A percentile compares a stretch with the other conserved stretches of the same genome.
Conservation (phyloP, 2,113 vertebrate species). For the Chionis minor region DNA sequence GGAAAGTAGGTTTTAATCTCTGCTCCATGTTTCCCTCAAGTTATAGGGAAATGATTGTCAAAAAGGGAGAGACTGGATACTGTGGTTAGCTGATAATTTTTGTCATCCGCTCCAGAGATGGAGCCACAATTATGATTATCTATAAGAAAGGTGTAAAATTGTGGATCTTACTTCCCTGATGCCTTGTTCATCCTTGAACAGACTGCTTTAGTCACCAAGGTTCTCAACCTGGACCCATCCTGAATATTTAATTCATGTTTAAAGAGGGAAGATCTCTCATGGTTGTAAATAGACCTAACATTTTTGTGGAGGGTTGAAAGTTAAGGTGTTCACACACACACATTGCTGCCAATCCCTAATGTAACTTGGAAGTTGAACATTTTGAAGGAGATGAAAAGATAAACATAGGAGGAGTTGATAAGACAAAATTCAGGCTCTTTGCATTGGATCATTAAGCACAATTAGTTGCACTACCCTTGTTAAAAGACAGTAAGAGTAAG, state of each 20-base stretch:
- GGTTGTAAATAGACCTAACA: background rate
- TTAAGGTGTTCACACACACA: background rate
- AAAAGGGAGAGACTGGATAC: background rate
- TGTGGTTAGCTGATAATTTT: background rate
- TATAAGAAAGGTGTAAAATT: background rate
- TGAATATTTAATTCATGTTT: background rate
- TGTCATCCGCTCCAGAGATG: background rate
- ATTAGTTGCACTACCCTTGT: slow-evolving; percentile 40
- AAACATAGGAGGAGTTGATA: background rate
- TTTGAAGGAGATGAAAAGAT: slow-evolving; percentile 15
- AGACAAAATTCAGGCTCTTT: background rate
- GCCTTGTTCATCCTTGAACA: background rate
- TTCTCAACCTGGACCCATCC: background rate
- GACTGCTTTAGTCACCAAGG: background rate
- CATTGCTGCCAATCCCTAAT: background rate
- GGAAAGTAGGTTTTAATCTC: background rate
- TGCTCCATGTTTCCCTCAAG: background rate
- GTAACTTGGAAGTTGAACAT: background rate
- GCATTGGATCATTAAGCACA: slow-evolving; percentile 34
- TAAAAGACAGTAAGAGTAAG: slow-evolving; percentile 33
- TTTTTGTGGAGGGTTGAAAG: background rate
- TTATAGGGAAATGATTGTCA: background rate
- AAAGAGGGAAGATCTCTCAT: background rate
- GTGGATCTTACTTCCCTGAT: background rate
- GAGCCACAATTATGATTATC: background rate